Conservation (phyloP, 2,888 invertebrate genomes). For the Callinectes sapidus region DNA sequence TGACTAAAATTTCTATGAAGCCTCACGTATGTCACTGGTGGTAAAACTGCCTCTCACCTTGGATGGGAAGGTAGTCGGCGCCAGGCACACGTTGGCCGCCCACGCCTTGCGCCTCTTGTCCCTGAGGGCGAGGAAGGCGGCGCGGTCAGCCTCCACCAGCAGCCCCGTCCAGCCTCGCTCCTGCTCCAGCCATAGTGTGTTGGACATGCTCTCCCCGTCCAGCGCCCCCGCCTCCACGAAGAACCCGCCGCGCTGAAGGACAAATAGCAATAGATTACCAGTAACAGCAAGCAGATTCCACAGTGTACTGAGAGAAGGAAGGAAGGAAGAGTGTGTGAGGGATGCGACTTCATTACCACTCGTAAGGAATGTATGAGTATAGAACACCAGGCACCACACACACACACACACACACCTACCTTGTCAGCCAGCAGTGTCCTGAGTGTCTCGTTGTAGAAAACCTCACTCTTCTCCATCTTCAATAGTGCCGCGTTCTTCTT, state of each 20-base stretch:
- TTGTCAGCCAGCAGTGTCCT: not conserved
- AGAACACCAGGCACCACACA: no score
- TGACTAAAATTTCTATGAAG: no score
- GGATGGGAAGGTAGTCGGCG: constrained; percentile 73
- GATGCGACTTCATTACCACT: no score
- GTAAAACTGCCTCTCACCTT: constrained; percentile 48
- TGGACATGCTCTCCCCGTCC: constrained; percentile 79
- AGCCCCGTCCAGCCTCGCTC: constrained; percentile 78
- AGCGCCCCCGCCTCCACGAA: constrained; percentile 80
- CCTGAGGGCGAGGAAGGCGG: constrained; percentile 77
- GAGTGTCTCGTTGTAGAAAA: constrained; percentile 57
- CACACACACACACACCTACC: not conserved
- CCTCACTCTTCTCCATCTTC: constrained; percentile 55
- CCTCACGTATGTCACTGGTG: no score
- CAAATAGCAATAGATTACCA: not conserved
- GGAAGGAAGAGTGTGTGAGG: not conserved
- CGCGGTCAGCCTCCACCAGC: constrained; percentile 78
- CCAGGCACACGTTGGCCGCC: constrained; percentile 78
- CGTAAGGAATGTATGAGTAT: no score
- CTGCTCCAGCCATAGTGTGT: constrained; percentile 78
- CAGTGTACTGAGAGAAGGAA: no score
- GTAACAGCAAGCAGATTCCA: no score
- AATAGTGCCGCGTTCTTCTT: not conserved
- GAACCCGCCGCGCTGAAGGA: constrained; percentile 75
- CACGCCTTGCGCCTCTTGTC: constrained; percentile 77